Evolutionary conservation across 2,888 invertebrate species (phyloP).

Genomic region (Hemistola chrysoprasaria): DNA sequence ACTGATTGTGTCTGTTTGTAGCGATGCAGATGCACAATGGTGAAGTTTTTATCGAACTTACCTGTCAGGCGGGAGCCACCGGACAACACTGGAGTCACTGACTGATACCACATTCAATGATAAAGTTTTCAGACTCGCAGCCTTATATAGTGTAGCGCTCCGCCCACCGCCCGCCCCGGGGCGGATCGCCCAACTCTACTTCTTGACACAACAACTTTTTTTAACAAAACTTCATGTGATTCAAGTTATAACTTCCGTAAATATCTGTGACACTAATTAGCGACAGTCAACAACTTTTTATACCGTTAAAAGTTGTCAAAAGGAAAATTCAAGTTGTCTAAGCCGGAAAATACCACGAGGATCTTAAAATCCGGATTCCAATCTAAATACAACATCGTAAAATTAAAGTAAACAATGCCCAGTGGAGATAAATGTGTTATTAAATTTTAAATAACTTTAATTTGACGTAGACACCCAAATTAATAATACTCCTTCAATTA

Average conservation of each 20-base stretch:
- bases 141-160: constrained; percentile 72
- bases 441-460: too few species aligned
- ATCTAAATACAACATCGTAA: too few species aligned
- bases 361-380: too few species aligned
- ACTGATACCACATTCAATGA: constrained; percentile 71
- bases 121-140: constrained; percentile 65
- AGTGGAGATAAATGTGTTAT: too few species aligned
- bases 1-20: neutral
- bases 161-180: constrained; percentile 70
- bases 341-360: too few species aligned
- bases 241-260: constrained; percentile 19
- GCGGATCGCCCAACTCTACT: constrained; percentile 51
- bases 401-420: too few species aligned
- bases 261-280: constrained; percentile 11
- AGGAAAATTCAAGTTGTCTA: too few species aligned
- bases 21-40: constrained; percentile 11
- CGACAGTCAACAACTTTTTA: constrained; percentile 4
- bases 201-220: constrained; percentile 44
- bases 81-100: constrained; percentile 46
- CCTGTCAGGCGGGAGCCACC: constrained; percentile 41
- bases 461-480: too few species aligned
- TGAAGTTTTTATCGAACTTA: constrained; percentile 41
- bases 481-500: too few species aligned
- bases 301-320: neutral
- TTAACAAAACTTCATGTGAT: constrained; percentile 34